Percentiles rank a stretch among this genome's conserved stretches.
Conservation (phyloP, 2,888 invertebrate species). For the Microctonus hyperodae region DNA sequence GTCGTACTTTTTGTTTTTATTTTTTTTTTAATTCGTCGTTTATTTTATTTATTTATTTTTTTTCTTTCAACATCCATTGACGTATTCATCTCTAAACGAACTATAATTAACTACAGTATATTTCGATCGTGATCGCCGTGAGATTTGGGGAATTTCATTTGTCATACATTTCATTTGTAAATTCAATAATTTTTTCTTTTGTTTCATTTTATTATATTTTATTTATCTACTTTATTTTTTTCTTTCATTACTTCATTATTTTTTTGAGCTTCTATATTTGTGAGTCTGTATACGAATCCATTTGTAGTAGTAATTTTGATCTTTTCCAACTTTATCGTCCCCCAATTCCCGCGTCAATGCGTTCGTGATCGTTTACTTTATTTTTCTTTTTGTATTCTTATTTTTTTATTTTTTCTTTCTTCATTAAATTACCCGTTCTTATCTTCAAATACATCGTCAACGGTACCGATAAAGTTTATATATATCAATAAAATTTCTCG, state of each 20-base stretch:
- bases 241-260: too few relatives aligned
- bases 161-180: conserved; percentile 9
- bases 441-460: conserved; percentile 54
- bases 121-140: conserved; percentile 36
- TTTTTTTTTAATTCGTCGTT: conserved; percentile 22
- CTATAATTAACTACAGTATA: conserved; percentile 21
- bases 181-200: conserved; percentile 10
- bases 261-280: too few relatives aligned
- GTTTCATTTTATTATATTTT: conserved; percentile 7
- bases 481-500: conserved; percentile 58
- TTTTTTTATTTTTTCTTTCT: conserved; percentile 28
- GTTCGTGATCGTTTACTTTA: conserved; percentile 25
- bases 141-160: conserved; percentile 22
- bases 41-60: conserved; percentile 19
- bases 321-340: conserved; percentile 20
- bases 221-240: too few relatives aligned
- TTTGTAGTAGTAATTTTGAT: not conserved
- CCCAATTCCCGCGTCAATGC: conserved; percentile 15
- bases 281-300: conserved; percentile 3
- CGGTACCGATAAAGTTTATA: conserved; percentile 60
- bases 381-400: conserved; percentile 30
- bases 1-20: conserved; percentile 27
- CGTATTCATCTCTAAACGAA: conserved; percentile 23
- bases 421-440: conserved; percentile 36
- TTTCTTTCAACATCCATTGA: conserved; percentile 31